Evolutionary conservation across 2,888 invertebrate genomes (phyloP), one percentile per base, ranked within the genome.

Genomic region (Ichneumoninae sp.): DNA sequence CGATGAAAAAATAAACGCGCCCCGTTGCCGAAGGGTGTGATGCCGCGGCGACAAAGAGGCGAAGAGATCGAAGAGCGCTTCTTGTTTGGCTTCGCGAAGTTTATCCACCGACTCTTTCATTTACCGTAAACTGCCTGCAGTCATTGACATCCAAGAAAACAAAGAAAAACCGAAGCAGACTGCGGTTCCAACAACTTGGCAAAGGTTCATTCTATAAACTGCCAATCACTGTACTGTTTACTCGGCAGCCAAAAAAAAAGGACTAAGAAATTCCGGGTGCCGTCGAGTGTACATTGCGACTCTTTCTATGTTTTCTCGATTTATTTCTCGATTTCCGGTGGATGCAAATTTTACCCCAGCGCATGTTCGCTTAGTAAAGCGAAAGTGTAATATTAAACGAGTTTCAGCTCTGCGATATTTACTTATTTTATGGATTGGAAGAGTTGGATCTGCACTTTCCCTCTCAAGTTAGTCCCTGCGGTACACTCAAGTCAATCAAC

Each of bases 31-130:
- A 40, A 71, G 44, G 44, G 44, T 16, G 40, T 10, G 40, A 16
- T 40, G 19, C 65, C 13, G 7, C 60, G 62, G 60, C 74, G 8
- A 8, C 50, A 71, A 76, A 50, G 65, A 57, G 71, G 22, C 83
- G 44, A 13, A 19, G 40, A 71, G 44, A 33, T 70, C 74, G 60
- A 72, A 62, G 77, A 77, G 62, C 26, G 74, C 76, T 57, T 50
- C 44, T 71, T 75, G 54, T 75, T 57, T 36, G 70, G 78, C 74
- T 78, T 82, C 82, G 52, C 78, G 68, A 78, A 78, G 69, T 78
- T 82, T 78, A 57, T 76, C 54, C 36, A 75, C 79, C 19, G 62
- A 62, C 62, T 69, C 78, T 57, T 26, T 22, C 13, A 26, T 47
- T 36, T 13, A n/a, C n/a, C 47, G 8, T 10, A 16, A 54, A 65